Conservation (phyloP, 2,797 vertebrate genomes). For the Orientallactaga sibirica region DNA sequence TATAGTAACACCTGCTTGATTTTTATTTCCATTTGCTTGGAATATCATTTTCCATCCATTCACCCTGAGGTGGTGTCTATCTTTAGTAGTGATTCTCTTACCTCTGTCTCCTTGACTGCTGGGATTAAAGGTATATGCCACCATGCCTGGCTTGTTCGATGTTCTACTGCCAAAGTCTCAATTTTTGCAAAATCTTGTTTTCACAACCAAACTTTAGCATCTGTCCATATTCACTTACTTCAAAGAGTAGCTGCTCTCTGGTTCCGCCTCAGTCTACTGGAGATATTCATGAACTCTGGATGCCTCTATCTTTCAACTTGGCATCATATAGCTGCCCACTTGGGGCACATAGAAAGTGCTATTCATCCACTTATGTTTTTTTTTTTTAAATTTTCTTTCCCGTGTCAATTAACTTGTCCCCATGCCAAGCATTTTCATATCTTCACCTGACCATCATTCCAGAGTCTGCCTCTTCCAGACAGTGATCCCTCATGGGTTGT, state of each 20-base stretch:
- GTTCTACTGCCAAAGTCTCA: neutral
- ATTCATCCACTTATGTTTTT: neutral
- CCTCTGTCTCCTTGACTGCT: neutral
- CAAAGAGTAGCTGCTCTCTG: neutral
- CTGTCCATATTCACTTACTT: neutral
- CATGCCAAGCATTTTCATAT: rapidly evolving
- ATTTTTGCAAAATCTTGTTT: neutral
- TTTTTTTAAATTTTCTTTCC: neutral
- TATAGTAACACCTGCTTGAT: too few species aligned
- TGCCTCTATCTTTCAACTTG: neutral
- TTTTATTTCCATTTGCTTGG: too few species aligned
- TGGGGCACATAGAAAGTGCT: neutral
- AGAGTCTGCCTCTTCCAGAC: neutral
- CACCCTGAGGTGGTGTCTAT: too few species aligned
- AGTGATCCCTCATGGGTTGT: neutral
- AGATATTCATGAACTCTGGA: too few species aligned
- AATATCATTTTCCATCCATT: too few species aligned
- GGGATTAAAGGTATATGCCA: too few species aligned
- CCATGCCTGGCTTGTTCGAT: too few species aligned
- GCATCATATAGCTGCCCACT: neutral
- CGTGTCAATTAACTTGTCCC: neutral
- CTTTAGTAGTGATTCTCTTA: neutral
- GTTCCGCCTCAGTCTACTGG: neutral
- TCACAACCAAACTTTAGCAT: neutral
- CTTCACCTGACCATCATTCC: neutral